Base-by-base conservation (phyloP, 1,140 invertebrate species). In the Aphidius ervi region DNA sequence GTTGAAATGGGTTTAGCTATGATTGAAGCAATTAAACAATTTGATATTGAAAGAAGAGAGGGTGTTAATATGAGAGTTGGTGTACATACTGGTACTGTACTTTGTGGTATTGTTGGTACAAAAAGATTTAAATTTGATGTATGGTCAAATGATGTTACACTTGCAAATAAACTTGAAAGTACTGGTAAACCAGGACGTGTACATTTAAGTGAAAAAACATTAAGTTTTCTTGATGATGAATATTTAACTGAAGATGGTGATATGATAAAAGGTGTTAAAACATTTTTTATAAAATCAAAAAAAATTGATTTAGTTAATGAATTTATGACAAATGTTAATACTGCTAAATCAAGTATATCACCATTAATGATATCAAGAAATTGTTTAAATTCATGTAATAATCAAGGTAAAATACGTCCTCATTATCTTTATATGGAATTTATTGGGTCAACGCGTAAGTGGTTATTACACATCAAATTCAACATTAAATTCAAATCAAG, bases 1-100 rank as follows among this genome's bases (percentile, higher is more conserved):
- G 90, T 94, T 5, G 89, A 93, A 77, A 92, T 94, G 90, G 92
- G 92, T 16, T 74, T 93, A 83, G 86, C 88, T 63, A 92, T 93
- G 90, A 93, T 95, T 65, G 85, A 90, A 68, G 92, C 93, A 10
- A 95, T 95, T 68, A 87, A 88, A 71, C 86, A 92, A 65, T 95
- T 94, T 74, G 92, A 94, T 68, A 82, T 86, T 64, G 91, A 94
- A 65, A 83, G 88, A 49, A 84, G 87, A n/a, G 92, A 94, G 73
- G 89, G 88, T 6, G 90, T 96, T 6, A 95, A 94, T 73, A 96
- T 96, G 93, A 83, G 94, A 65, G 93, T 96, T 2, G 94, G 93
- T 5, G 90, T 95, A 10, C 93, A 95, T 70, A 95, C 93, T 1
- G 93, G 93, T 39, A 93, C 90, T 0, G 90, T 95, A 1, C 80